phyloP scores from a whole-genome alignment of 2,113 vertebrate genomes.

The Capra hircus region DNA sequence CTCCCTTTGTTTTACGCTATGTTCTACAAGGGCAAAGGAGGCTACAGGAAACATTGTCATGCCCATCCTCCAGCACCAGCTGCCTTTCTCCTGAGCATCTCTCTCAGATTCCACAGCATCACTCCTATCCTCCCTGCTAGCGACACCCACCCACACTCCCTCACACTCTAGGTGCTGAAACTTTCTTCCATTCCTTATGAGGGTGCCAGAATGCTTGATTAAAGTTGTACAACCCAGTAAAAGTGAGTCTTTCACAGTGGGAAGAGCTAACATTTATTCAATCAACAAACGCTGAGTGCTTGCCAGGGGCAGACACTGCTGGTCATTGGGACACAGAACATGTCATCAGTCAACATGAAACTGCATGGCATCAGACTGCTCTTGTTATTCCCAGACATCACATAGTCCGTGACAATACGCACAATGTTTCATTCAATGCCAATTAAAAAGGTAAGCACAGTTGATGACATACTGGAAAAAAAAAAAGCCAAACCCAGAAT shows the following conservation, averaged over 20 bases:
- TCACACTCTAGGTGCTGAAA: neutral
- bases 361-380: neutral
- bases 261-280: conserved; percentile 46
- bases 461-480: neutral
- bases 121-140: neutral
- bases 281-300: neutral
- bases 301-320: neutral
- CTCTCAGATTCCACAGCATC: neutral
- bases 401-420: neutral
- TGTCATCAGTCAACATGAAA: neutral
- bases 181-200: neutral
- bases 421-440: neutral
- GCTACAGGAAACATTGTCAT: rapidly evolving
- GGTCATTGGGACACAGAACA: neutral
- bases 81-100: neutral
- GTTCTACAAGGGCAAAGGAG: neutral
- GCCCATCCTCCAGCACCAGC: rapidly evolving
- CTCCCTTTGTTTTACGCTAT: neutral
- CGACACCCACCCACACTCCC: neutral
- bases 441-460: neutral
- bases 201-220: neutral
- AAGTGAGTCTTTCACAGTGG: neutral
- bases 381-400: neutral
- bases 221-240: neutral
- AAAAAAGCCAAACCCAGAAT: neutral